A percentile compares a stretch with the other conserved stretches of the same genome.
Conservation (phyloP, 35 echinoderm and acorn worm species). For the Heliocidaris tuberculata region DNA sequence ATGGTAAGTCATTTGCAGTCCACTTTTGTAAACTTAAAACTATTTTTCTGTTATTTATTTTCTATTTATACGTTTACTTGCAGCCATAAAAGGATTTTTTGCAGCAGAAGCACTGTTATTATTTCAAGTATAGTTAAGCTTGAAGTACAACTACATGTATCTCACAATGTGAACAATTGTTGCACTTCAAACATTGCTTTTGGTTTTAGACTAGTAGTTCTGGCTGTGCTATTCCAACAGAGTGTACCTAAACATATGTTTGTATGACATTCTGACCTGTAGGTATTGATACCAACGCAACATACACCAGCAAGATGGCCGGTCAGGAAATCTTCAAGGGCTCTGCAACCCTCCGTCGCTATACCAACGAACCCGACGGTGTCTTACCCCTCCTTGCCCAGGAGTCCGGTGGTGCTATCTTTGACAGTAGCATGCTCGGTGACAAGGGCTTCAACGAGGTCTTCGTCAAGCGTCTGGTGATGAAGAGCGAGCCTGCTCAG, state of each 20-base stretch:
- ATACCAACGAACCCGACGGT: conserved; percentile 57
- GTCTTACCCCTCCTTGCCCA: conserved; percentile 63
- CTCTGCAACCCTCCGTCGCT: conserved; percentile 47
- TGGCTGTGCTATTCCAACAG: no score
- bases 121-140: no score
- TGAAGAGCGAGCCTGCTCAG: conserved; percentile 48
- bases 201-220: no score
- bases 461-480: conserved; percentile 69
- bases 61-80: no score
- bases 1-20: background rate
- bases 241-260: no score
- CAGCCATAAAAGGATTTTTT: no score
- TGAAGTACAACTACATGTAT: no score
- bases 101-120: no score
- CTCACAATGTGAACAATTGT: no score
- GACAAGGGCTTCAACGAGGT: conserved; percentile 78
- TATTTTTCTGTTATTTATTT: no score
- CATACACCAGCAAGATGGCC: conserved; percentile 80
- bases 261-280: background rate
- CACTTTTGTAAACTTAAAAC: background rate
- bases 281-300: conserved; percentile 65
- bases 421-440: conserved; percentile 55
- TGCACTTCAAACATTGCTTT: no score
- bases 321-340: conserved; percentile 52
- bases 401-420: conserved; percentile 79